phyloP scores from a whole-genome alignment of 2,113 vertebrate genomes.

The Amazona guildingii region DNA sequence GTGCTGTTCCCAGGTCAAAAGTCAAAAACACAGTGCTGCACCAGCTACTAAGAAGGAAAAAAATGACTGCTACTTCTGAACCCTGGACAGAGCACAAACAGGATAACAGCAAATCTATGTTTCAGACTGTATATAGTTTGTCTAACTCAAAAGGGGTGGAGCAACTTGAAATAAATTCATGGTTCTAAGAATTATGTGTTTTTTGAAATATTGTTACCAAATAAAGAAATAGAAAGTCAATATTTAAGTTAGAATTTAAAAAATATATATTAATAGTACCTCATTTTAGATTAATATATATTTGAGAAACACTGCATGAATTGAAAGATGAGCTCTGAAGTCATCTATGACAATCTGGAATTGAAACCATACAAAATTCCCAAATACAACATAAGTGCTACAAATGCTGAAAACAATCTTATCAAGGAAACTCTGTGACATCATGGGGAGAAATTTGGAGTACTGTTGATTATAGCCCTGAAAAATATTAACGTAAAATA shows the following conservation, averaged over 20 bases:
- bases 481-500: constrained; percentile 3
- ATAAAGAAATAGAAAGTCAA: neutral
- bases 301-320: neutral
- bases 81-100: neutral
- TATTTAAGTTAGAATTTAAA: neutral
- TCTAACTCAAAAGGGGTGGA: neutral
- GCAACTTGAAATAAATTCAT: neutral
- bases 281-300: neutral
- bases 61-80: no score
- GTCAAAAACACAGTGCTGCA: no score
- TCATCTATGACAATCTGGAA: neutral
- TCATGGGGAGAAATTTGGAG: neutral
- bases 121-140: neutral
- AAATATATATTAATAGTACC: neutral
- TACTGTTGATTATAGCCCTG: neutral
- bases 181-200: neutral
- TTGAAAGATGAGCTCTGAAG: neutral
- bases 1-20: no score
- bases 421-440: neutral
- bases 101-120: neutral
- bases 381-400: neutral
- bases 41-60: no score
- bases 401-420: neutral
- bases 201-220: neutral
- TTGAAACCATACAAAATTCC: neutral